These are phyloP conservation scores for Molorchus minor DNA, from an alignment of 2,888 invertebrate species.

Conservation along the genomic window DNA sequence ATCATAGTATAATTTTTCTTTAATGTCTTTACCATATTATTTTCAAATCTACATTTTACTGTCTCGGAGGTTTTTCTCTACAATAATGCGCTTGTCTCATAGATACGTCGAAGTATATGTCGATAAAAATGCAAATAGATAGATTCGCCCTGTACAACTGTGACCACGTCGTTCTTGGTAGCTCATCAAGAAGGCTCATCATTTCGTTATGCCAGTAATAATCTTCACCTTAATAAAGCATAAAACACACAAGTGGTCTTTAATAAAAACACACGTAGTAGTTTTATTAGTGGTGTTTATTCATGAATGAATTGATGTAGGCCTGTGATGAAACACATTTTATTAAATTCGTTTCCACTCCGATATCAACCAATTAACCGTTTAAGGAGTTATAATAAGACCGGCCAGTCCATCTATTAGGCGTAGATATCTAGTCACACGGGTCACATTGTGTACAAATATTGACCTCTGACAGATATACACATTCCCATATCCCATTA, in stretches of 20 bases:
- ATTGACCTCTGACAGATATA: constrained; percentile 58
- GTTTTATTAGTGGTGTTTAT: constrained; percentile 22
- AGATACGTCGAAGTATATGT: too few relatives aligned
- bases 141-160: too few relatives aligned
- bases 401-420: constrained; percentile 26
- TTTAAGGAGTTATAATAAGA: constrained; percentile 16
- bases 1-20: too few relatives aligned
- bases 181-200: background rate
- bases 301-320: constrained; percentile 21
- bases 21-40: too few relatives aligned
- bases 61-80: too few relatives aligned
- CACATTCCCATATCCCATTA: constrained; percentile 48
- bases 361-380: constrained; percentile 27
- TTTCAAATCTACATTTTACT: too few relatives aligned
- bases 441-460: constrained; percentile 58
- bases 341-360: constrained; percentile 24
- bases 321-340: constrained; percentile 22
- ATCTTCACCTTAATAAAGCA: constrained; percentile 3
- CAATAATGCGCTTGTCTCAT: too few relatives aligned
- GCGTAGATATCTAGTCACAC: constrained; percentile 40
- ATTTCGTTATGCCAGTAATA: background rate
- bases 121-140: too few relatives aligned
- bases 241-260: constrained; percentile 5
- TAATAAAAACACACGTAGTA: constrained; percentile 15
- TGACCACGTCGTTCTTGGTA: too few relatives aligned